Evolutionary conservation across 2,888 invertebrate genomes (phyloP), one percentile per base, ranked within the genome.

Genomic region (Pristionchus arcanus): DNA sequence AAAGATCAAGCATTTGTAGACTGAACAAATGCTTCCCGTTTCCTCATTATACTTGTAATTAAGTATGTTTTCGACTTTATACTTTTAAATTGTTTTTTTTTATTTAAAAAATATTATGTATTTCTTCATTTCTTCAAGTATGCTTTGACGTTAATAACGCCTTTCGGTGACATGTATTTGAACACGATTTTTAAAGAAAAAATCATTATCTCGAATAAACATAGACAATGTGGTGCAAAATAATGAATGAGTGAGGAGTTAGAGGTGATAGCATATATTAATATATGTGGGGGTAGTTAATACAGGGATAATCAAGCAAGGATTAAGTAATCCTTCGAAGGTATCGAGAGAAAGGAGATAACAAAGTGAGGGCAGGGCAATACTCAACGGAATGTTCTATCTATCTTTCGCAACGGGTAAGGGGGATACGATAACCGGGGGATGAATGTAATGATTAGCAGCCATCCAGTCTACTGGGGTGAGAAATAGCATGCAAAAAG

Each of bases 181-280:
- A 53, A 81, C 11, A 81, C 16, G 28, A 15, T 49, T 31, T 71
- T 31, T 34, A 34, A 16, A 81, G 53, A 81, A 81, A 81, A 49
- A 49, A 53, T 81, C 81, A 81, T 81, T 81, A 81, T 81, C 81
- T 81, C 49, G n/a, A 42, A 19, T 19, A 77, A 34, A 42, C 37
- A 77, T 37, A 42, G 49, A 42, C 81, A 81, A 81, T 81, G 49
- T 81, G 81, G 49, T 81, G 81, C 81, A 81, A 81, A 81, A 81
- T 81, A 81, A 19, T 81, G 81, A 81, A 81, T 81, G 81, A 42
- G 28, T 81, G 81, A 81, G 81, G 19, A 21, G 49, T 81, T 81
- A 81, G 42, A 19, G 49, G 42, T 42, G 81, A 81, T 81, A 81
- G 19, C 49, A 53, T 81, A 81, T 81, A 37, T 42, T 49, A 34